Evolutionary conservation across 2,888 invertebrate species (phyloP).

Genomic region (Dastarcus helophoroides): DNA sequence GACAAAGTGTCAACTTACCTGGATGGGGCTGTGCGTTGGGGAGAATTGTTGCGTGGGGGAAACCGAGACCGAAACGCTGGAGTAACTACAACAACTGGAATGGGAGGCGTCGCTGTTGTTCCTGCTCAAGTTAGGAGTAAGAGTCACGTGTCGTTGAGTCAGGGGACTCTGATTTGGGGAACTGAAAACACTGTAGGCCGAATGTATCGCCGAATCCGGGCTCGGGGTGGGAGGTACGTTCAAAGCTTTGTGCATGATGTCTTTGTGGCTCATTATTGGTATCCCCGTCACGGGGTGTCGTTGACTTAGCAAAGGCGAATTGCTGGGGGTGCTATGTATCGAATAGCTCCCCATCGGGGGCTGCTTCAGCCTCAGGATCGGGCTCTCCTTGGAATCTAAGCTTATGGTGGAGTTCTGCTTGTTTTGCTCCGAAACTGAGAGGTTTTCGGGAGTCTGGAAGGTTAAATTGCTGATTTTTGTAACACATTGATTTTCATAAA

Average conservation of each 20-base stretch:
- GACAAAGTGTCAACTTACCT: constrained; percentile 34
- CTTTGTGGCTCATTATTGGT: constrained; percentile 32
- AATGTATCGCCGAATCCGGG: constrained; percentile 82
- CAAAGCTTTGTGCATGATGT: constrained; percentile 42
- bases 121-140: constrained; percentile 74
- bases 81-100: constrained; percentile 80
- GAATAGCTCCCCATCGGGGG: constrained; percentile 48
- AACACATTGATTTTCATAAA: too few relatives aligned
- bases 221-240: constrained; percentile 69
- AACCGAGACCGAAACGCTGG: constrained; percentile 47
- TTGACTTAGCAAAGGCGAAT: constrained; percentile 57
- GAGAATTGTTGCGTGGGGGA: constrained; percentile 55
- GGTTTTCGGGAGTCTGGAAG: constrained; percentile 31
- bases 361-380: constrained; percentile 38
- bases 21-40: constrained; percentile 82
- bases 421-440: constrained; percentile 25
- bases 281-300: constrained; percentile 36
- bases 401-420: constrained; percentile 22
- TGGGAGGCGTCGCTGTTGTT: constrained; percentile 87
- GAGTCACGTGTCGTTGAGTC: constrained; percentile 67
- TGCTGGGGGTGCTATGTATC: constrained; percentile 50
- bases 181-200: constrained; percentile 71
- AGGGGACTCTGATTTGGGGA: constrained; percentile 81
- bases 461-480: too few relatives aligned
- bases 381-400: constrained; percentile 35